Conservation (phyloP, 1,140 invertebrate species). For the Teleopsis dalmanni region DNA sequence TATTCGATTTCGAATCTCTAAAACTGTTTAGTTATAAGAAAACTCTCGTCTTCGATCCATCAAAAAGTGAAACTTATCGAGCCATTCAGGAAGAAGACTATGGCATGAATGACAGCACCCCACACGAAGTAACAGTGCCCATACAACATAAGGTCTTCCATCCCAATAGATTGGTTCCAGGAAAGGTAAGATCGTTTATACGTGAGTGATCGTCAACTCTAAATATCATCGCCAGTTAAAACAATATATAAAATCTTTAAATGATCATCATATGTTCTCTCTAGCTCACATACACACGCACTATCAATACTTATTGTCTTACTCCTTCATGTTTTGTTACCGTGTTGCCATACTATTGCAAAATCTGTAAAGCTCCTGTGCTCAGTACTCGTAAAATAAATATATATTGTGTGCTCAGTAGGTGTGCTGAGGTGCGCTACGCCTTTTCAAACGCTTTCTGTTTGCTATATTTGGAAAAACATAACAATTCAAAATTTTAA, state of each 20-base stretch:
- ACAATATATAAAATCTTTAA: neutral
- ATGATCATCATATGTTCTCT: neutral
- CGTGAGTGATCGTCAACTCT: neutral
- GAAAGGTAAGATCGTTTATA: constrained; percentile 46
- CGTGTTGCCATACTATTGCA: no score
- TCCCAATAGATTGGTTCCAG: constrained; percentile 52
- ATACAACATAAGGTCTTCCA: constrained; percentile 66
- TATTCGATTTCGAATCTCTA: constrained; percentile 11
- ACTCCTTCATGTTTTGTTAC: neutral
- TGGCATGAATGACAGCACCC: constrained; percentile 44
- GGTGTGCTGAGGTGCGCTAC: no score
- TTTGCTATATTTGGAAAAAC: no score
- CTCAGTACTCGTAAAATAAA: no score
- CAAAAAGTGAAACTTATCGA: constrained; percentile 76
- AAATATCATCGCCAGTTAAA: neutral
- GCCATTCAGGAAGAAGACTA: constrained; percentile 67
- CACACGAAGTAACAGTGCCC: constrained; percentile 58
- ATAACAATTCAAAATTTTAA: no score
- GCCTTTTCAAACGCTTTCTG: no score
- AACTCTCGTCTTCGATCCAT: constrained; percentile 69
- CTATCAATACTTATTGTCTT: neutral
- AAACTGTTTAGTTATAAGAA: constrained; percentile 53
- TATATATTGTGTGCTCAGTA: no score
- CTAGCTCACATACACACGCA: neutral
- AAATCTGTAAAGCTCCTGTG: no score